Conservation (phyloP, 2,888 invertebrate species). For the Teleogryllus oceanicus region DNA sequence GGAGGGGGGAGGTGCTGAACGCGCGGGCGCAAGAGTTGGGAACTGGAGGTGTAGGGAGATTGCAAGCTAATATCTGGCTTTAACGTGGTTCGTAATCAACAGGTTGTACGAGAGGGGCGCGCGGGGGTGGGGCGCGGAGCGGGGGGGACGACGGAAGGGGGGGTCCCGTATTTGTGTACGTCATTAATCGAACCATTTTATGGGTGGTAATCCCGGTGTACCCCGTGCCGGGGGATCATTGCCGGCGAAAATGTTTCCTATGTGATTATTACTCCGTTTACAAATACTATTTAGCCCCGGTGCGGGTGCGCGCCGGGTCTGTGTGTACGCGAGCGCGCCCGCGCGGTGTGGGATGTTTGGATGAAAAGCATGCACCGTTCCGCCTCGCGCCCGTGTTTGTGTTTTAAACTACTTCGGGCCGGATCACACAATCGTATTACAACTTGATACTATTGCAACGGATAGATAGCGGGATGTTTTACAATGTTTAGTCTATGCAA, state of each 20-base stretch:
- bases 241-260: constrained; percentile 31
- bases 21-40: constrained; percentile 20
- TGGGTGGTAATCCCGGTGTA: constrained; percentile 30
- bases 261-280: constrained; percentile 33
- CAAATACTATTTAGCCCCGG: constrained; percentile 30
- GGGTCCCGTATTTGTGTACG: constrained; percentile 29
- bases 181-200: constrained; percentile 34
- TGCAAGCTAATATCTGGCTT: constrained; percentile 29
- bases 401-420: background rate
- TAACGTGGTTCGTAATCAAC: constrained; percentile 29
- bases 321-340: background rate
- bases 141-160: background rate
- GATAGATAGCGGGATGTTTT: constrained; percentile 18
- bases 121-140: background rate
- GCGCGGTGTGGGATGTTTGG: background rate
- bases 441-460: constrained; percentile 10
- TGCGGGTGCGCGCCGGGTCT: background rate
- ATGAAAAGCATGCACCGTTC: constrained; percentile 7
- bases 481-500: constrained; percentile 9
- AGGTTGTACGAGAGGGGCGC: constrained; percentile 26
- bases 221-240: constrained; percentile 30
- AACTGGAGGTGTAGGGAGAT: constrained; percentile 24
- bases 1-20: background rate
- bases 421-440: constrained; percentile 18
- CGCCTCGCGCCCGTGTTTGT: constrained; percentile 18